These are phyloP conservation scores for Addax nasomaculatus DNA, from an alignment of 2,113 vertebrate genomes.

Conservation along the genomic window DNA sequence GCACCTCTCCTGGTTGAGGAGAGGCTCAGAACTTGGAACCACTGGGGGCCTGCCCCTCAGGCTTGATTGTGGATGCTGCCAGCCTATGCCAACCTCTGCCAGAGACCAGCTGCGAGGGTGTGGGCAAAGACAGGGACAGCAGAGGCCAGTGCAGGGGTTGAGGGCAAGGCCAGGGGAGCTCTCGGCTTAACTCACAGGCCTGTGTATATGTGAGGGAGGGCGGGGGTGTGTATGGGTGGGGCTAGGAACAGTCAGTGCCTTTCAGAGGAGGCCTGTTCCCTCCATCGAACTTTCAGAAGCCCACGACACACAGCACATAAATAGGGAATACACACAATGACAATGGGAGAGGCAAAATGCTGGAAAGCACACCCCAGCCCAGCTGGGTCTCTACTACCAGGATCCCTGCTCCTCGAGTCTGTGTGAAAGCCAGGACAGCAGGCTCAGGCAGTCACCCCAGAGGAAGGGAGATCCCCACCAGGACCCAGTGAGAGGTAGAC, in stretches of 20 bases:
- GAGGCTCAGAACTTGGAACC: not conserved
- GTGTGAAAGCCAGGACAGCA: constrained; percentile 11
- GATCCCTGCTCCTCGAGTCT: not conserved
- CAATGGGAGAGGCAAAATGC: not conserved
- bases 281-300: not conserved
- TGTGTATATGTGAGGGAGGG: not conserved
- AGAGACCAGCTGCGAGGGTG: not conserved
- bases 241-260: not conserved
- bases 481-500: constrained; percentile 73
- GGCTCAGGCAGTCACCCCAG: constrained; percentile 26
- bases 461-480: constrained; percentile 1
- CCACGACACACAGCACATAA: not conserved
- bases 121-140: not conserved
- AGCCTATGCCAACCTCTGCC: not conserved
- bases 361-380: constrained; percentile 41
- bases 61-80: not conserved
- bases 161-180: not conserved
- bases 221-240: not conserved
- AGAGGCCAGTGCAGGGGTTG: not conserved
- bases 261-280: not conserved
- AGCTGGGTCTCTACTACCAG: constrained; percentile 43
- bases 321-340: not conserved
- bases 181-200: not conserved
- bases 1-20: not conserved
- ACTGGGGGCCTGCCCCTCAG: not conserved